These are phyloP conservation scores for Hirtodrosophila cameraria DNA, from an alignment of 2,888 invertebrate genomes.

Conservation along the genomic window DNA sequence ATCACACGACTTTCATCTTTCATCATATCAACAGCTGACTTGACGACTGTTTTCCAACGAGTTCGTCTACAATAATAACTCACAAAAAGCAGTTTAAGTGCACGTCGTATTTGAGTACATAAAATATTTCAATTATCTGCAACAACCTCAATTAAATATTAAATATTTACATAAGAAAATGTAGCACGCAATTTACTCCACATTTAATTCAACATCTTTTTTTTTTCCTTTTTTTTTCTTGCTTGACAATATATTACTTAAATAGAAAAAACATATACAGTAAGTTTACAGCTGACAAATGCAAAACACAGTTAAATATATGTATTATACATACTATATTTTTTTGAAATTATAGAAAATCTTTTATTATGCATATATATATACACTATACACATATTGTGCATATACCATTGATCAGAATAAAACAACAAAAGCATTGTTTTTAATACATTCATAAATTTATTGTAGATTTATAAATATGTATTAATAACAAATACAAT, in stretches of 20 bases:
- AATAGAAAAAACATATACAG: constrained; percentile 45
- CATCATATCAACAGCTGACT: background rate
- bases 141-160: constrained; percentile 53
- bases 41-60: constrained; percentile 2
- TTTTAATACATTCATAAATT: constrained; percentile 18
- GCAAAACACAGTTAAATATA: constrained; percentile 52
- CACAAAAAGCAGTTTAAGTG: background rate
- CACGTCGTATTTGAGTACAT: constrained; percentile 5
- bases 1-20: background rate
- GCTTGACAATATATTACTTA: constrained; percentile 16
- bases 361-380: constrained; percentile 18
- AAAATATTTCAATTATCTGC: constrained; percentile 48
- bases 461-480: background rate
- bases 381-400: constrained; percentile 25
- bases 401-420: constrained; percentile 43
- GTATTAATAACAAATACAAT: constrained; percentile 34
- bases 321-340: background rate
- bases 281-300: constrained; percentile 61
- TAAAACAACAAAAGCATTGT: constrained; percentile 74
- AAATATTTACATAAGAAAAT: constrained; percentile 42
- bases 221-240: background rate
- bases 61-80: background rate
- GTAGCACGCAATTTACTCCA: constrained; percentile 72
- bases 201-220: constrained; percentile 48
- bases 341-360: constrained; percentile 37